Base-by-base conservation (phyloP, 2,797 vertebrate species). In the Pantherophis alleghaniensis region DNA sequence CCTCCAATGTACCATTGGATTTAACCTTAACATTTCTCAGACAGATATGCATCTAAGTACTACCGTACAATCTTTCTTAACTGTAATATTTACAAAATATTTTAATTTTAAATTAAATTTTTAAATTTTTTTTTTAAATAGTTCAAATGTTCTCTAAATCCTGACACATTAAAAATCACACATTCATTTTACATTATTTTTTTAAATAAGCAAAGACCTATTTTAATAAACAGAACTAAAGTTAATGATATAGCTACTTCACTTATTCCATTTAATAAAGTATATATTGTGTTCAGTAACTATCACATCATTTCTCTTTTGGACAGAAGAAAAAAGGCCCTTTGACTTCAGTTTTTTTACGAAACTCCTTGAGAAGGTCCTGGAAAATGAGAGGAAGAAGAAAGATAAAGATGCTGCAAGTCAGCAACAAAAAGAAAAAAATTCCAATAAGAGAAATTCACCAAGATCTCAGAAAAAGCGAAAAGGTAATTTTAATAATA, bases 321-420 rank as follows among this genome's bases (percentile, higher is more conserved):
- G 91, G 61, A 90, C 91, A 99, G 99, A 97, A 97, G 99, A 99
- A 95, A 98, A 98, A 95, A 98, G 98, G 2, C 98, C 98, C 90
- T 98, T 99, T 98, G 99, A 99, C 96, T 98, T 99, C 42, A 98
- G 99, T 93, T 99, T 98, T 97, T 99, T 99, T 97, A 98, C 98
- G 47, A 98, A 98, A 91, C 97, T 99, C 88, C 98, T 99, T 88
- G 98, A 98, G 92, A 99, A 98, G 95, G 98, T 99, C 93, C 95
- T 99, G 92, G 98, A 98, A 95, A 97, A 98, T 92, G 98, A 99
- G 94, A 97, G 98, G 95, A 98, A 96, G 96, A 98, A 96, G 95
- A 99, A 98, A 93, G 97, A 98, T 94, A 99, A 98, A 93, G 96
- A 97, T 59, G 61, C 60, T 94, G 98, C 96, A 97, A 96, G 89